Base-by-base conservation (phyloP, 1,140 invertebrate genomes). In the Galleria mellonella region DNA sequence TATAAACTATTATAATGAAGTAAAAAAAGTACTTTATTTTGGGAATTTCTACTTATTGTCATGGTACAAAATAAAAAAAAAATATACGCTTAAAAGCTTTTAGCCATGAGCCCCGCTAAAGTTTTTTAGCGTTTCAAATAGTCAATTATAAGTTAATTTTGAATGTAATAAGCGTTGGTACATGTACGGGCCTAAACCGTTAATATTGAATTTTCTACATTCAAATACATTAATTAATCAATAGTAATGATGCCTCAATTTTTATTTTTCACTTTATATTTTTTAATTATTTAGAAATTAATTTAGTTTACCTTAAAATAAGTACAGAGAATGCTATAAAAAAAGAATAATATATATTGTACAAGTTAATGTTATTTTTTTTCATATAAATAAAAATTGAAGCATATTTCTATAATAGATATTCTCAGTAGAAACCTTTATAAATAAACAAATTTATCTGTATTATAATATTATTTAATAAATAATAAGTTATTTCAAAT, bases 41-140 rank as follows among this genome's bases (percentile, higher is more conserved):
- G n/a, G n/a, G n/a, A n/a, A n/a, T n/a, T 17, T 35, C 23, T 48
- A 42, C 39, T 46, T 17, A 29, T 36, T 43, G 43, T 51, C 41
- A 45, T 31, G 41, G 23, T 44, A 47, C 15, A 14, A 27, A 49
- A 47, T 45, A 51, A 37, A 41, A 42, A 48, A 42, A 43, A 56
- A 23, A 23, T 23, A 45, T 58, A 82, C 70, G 74, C 78, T 76
- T 66, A 61, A 78, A 82, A 82, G 59, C 73, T 82, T 76, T 83
- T 41, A 74, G 68, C 72, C 46, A 15, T 54, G 81, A 84, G 81
- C 81, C 81, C 81, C 61, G 81, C 77, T 77, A 75, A 82, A 81
- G 76, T 61, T 84, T 84, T 82, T 73, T 41, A 81, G 81, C 73
- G 81, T 83, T 64, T 35, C 33, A 40, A 61, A 30, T 66, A 62